phyloP scores from a whole-genome alignment of 2,888 invertebrate genomes.

The Pegoplata infirma region DNA sequence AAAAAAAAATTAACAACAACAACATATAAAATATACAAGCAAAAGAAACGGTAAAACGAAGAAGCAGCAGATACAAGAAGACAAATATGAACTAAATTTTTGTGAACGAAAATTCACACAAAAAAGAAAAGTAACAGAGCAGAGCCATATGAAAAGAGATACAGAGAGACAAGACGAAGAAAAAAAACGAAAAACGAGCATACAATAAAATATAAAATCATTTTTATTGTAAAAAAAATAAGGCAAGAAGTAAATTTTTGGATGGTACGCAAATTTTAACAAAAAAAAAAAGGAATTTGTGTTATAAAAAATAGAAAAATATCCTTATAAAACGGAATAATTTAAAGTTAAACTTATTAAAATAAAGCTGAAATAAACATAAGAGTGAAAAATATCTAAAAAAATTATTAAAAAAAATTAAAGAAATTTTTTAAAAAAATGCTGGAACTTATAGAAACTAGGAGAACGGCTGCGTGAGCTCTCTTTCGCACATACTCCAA shows the following conservation, averaged over 20 bases:
- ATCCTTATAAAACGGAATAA: background rate
- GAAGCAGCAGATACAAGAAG: conserved; percentile 68
- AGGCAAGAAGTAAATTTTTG: conserved; percentile 49
- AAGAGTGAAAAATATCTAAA: conserved; percentile 20
- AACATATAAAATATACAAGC: conserved; percentile 52
- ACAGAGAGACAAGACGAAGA: conserved; percentile 54
- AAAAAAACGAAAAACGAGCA: conserved; percentile 63
- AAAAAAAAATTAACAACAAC: conserved; percentile 66
- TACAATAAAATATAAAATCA: conserved; percentile 50
- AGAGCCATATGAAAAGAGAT: conserved; percentile 50
- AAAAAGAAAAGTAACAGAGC: conserved; percentile 64
- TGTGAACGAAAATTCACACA: conserved; percentile 66
- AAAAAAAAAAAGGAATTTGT: conserved; percentile 35
- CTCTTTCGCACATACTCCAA: conserved; percentile 40
- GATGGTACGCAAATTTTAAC: conserved; percentile 52
- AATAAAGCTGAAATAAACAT: no score
- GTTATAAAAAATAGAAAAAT: conserved; percentile 24
- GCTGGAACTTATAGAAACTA: conserved; percentile 76
- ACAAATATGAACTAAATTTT: conserved; percentile 67
- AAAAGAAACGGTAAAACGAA: conserved; percentile 75
- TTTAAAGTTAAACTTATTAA: background rate
- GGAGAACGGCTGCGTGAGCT: conserved; percentile 76
- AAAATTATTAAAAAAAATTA: conserved; percentile 53
- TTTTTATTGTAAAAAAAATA: conserved; percentile 52
- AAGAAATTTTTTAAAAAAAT: conserved; percentile 69